phyloP scores from a whole-genome alignment of 1,140 invertebrate species.

The Camponotus floridanus region DNA sequence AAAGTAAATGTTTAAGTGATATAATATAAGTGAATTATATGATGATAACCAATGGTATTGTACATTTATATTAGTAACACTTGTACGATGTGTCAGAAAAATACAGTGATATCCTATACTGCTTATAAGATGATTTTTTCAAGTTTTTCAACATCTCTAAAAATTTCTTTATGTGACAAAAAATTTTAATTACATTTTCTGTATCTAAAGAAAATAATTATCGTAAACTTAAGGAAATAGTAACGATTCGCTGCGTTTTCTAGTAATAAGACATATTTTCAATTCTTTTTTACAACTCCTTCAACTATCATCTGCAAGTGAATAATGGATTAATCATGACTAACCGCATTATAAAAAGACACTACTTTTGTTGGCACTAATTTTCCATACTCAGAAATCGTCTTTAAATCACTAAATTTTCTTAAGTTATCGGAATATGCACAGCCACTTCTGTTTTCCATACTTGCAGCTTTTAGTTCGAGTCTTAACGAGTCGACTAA shows the following conservation, averaged over 20 bases:
- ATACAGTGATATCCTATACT: neutral
- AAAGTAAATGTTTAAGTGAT: neutral
- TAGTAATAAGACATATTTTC: conserved; percentile 10
- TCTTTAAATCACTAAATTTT: neutral
- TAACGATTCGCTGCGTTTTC: conserved; percentile 11
- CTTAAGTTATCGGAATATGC: neutral
- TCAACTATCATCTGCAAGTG: neutral
- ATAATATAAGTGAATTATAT: neutral
- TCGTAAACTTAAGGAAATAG: neutral
- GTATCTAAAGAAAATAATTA: neutral
- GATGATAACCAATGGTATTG: neutral
- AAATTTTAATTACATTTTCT: neutral
- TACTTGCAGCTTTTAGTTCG: neutral
- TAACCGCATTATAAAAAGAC: neutral
- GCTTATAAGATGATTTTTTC: neutral
- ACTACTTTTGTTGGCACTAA: conserved; percentile 33
- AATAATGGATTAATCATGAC: neutral
- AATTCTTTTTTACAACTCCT: conserved; percentile 4
- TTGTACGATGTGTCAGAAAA: neutral
- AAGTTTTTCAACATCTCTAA: neutral
- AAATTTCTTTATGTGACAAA: neutral
- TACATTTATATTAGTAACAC: no score
- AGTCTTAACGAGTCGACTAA: conserved; percentile 5
- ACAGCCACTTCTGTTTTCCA: neutral
- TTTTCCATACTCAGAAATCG: neutral